A percentile compares a stretch with the other conserved stretches of the same genome.
Conservation (phyloP, 2,888 invertebrate genomes). For the Agelastica alni region DNA sequence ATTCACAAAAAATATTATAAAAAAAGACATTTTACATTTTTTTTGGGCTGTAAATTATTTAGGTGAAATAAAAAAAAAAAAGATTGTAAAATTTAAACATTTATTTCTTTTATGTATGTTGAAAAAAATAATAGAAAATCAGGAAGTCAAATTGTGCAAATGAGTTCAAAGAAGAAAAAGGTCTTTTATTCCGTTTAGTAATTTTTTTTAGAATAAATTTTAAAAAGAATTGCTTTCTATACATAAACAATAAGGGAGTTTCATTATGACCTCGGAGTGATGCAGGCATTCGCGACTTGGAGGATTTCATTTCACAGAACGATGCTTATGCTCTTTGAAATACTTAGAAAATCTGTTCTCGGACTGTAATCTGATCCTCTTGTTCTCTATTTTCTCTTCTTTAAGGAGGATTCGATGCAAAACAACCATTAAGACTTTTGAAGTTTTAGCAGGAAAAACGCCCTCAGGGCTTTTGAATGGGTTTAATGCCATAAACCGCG, state of each 20-base stretch:
- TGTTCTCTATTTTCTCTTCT: slow-evolving; percentile 24
- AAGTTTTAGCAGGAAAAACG: slow-evolving; percentile 19
- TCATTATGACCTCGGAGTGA: slow-evolving; percentile 4
- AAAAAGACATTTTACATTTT: no score
- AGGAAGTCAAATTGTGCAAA: no score
- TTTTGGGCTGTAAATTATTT: no score
- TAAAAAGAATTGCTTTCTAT: no score
- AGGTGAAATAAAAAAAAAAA: no score
- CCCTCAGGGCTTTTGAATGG: slow-evolving; percentile 15
- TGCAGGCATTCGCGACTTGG: not conserved
- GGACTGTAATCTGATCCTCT: slow-evolving; percentile 18
- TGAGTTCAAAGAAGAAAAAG: no score
- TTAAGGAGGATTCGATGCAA: slow-evolving; percentile 22
- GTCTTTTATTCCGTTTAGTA: no score
- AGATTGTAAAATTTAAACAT: no score
- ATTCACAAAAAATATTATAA: no score
- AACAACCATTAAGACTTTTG: slow-evolving; percentile 23
- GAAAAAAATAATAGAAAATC: no score
- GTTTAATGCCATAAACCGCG: slow-evolving; percentile 18
- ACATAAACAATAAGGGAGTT: slow-evolving; percentile 9
- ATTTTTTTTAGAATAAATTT: no score
- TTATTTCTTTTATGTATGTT: no score
- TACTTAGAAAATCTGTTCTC: slow-evolving; percentile 17
- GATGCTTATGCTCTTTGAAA: slow-evolving; percentile 16
- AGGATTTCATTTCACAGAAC: slow-evolving; percentile 19